A percentile compares a stretch with the other conserved stretches of the same genome.
Conservation (phyloP, 2,888 invertebrate genomes). For the Lepas anatifera region DNA sequence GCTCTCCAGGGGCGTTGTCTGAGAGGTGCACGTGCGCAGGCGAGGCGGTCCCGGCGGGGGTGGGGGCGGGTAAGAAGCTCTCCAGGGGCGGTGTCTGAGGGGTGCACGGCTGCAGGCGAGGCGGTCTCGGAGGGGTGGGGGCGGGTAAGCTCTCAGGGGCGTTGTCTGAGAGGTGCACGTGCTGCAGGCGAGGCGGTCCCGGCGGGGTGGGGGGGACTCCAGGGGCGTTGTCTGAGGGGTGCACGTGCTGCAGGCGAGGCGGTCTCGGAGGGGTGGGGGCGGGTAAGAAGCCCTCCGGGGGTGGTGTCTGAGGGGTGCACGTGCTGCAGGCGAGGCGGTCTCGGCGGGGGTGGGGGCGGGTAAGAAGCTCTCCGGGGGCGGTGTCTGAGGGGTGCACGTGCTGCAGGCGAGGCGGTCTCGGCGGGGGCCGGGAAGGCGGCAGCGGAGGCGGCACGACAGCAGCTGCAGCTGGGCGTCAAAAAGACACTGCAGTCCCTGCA, state of each 20-base stretch:
- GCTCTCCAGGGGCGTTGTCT: constrained; percentile 23
- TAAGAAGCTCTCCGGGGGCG: neutral
- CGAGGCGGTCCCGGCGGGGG: constrained; percentile 18
- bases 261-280: constrained; percentile 8
- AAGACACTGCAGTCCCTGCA: constrained; percentile 49
- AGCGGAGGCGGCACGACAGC: constrained; percentile 22
- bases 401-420: neutral
- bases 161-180: too few relatives aligned
- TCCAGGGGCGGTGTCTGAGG: constrained; percentile 20
- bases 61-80: neutral
- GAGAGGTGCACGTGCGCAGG: constrained; percentile 38
- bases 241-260: constrained; percentile 40
- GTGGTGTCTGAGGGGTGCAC: constrained; percentile 24
- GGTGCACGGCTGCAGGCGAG: constrained; percentile 39
- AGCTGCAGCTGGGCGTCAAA: constrained; percentile 14
- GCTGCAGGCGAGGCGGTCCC: neutral
- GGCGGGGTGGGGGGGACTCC: constrained; percentile 26
- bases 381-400: too few relatives aligned
- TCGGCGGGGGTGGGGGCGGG: constrained; percentile 9
- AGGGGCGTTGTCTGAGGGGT: constrained; percentile 23
- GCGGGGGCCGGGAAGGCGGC: constrained; percentile 26
- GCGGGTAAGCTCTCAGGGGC: neutral
- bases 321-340: constrained; percentile 40
- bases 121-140: constrained; percentile 10
- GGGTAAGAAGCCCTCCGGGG: neutral